Percentiles rank a stretch among this genome's conserved stretches.
phyloP scores from a whole-genome alignment of 2,888 invertebrate species.

The Acronicta psi region DNA sequence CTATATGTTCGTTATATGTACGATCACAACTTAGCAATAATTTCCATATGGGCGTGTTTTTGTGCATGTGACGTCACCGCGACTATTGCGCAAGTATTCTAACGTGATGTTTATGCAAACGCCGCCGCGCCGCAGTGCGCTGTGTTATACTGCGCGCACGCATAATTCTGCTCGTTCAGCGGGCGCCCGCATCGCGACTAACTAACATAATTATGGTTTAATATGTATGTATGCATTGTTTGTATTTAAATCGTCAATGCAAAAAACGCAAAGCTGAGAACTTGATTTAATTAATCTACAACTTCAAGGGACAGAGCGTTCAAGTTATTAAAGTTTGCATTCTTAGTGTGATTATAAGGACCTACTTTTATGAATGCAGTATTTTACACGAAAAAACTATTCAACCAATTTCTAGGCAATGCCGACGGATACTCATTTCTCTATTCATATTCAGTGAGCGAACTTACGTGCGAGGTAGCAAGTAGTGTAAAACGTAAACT shows the following conservation, averaged over 20 bases:
- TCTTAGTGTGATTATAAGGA: too few species aligned
- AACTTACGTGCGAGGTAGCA: too few species aligned
- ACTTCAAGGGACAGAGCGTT: neutral
- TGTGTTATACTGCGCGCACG: conserved; percentile 29
- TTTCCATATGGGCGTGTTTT: conserved; percentile 34
- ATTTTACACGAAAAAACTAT: too few species aligned
- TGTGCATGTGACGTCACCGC: conserved; percentile 35
- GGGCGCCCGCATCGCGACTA: conserved; percentile 44
- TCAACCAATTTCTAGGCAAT: too few species aligned
- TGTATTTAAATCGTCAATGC: conserved; percentile 32
- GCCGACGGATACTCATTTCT: too few species aligned
- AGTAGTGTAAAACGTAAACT: too few species aligned
- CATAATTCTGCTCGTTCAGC: conserved; percentile 30
- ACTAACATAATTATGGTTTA: conserved; percentile 26
- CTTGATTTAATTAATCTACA: neutral
- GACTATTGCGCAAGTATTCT: conserved; percentile 40
- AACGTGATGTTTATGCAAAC: conserved; percentile 55
- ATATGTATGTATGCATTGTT: conserved; percentile 43
- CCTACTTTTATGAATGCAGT: too few species aligned
- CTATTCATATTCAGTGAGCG: too few species aligned
- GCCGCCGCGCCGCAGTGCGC: conserved; percentile 16
- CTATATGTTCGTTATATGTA: conserved; percentile 27
- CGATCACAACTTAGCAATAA: conserved; percentile 35
- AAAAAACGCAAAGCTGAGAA: conserved; percentile 7
- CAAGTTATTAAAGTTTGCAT: neutral